Conservation (phyloP, 2,888 invertebrate genomes). For the Lycocerus yunnanus region DNA sequence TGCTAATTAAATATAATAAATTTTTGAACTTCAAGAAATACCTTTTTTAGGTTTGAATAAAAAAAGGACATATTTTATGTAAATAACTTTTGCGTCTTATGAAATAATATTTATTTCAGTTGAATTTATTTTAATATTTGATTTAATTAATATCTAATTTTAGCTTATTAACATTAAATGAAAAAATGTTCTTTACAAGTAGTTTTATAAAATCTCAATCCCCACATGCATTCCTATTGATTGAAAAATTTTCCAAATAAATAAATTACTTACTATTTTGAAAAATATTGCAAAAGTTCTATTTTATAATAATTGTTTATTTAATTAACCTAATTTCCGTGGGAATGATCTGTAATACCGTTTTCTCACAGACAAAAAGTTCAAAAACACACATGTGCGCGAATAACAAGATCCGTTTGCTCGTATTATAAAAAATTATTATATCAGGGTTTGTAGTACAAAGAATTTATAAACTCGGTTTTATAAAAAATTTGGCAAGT, state of each 20-base stretch:
- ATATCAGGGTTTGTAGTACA: not conserved
- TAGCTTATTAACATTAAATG: too few species aligned
- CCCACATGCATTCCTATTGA: not conserved
- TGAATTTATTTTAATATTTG: too few species aligned
- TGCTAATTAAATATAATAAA: too few species aligned
- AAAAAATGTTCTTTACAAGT: too few species aligned
- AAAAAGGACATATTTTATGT: too few species aligned
- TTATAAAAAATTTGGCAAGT: not conserved
- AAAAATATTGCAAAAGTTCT: not conserved
- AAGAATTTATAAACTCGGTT: not conserved
- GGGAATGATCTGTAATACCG: constrained; percentile 2
- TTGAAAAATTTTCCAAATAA: not conserved
- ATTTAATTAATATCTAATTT: too few species aligned
- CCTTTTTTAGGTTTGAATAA: too few species aligned
- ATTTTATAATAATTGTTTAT: not conserved
- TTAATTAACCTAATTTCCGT: not conserved
- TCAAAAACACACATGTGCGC: not conserved
- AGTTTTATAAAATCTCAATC: too few species aligned
- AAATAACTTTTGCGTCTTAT: too few species aligned
- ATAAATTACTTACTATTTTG: not conserved
- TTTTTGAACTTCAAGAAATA: too few species aligned
- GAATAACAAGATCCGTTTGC: not conserved
- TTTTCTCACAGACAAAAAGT: not conserved
- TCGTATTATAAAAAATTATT: not conserved
- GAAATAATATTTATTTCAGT: too few species aligned